These are phyloP conservation scores for Parnassius glacialis DNA, from an alignment of 2,888 invertebrate genomes.

Conservation along the genomic window DNA sequence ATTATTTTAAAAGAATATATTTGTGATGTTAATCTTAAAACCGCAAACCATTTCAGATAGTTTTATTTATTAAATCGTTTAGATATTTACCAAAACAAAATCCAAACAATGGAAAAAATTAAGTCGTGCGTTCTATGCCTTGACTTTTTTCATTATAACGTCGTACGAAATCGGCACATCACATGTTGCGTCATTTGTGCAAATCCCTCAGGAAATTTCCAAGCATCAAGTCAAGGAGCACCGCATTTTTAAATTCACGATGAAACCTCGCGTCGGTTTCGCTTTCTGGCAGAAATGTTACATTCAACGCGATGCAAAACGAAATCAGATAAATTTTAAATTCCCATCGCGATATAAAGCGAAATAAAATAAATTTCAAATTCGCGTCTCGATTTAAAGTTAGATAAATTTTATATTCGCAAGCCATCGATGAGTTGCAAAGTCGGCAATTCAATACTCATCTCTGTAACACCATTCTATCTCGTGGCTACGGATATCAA, in stretches of 20 bases:
- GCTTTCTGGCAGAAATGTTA: conserved; percentile 17
- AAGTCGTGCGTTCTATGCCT: no score
- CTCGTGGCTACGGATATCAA: no score
- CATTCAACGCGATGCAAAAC: conserved; percentile 4
- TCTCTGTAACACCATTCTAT: background rate
- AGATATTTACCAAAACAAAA: no score
- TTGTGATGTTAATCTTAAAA: no score
- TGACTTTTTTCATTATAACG: no score
- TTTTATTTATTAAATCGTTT: no score
- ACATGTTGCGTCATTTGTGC: background rate
- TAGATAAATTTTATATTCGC: conserved; percentile 10
- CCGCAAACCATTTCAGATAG: no score
- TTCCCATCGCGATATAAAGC: conserved; percentile 14
- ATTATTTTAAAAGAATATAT: no score
- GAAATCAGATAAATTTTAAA: conserved; percentile 24
- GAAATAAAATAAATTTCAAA: conserved; percentile 8
- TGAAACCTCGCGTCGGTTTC: conserved; percentile 13
- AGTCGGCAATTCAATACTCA: background rate
- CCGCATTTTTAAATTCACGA: conserved; percentile 12
- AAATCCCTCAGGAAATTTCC: conserved; percentile 20
- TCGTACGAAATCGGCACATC: background rate
- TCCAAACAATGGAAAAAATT: no score
- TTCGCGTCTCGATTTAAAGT: conserved; percentile 14
- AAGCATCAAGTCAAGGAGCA: conserved; percentile 18
- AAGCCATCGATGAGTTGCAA: conserved; percentile 1